Evolutionary conservation across 2,113 vertebrate genomes (phyloP).

Genomic region (Pelvicachromis taeniatus): DNA sequence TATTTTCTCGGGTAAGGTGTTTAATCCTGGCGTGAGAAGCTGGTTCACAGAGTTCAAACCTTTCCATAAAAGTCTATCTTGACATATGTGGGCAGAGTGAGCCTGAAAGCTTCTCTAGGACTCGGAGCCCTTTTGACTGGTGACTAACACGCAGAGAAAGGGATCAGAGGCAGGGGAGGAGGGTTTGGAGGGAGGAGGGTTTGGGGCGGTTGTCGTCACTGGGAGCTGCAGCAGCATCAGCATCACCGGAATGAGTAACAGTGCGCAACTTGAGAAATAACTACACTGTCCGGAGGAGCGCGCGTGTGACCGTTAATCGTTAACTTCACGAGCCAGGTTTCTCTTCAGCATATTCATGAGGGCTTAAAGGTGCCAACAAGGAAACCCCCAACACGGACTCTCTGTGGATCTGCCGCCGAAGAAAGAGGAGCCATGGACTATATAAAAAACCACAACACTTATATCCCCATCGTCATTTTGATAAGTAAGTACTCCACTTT

Average conservation of each 20-base stretch:
- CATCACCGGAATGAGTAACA: conserved; percentile 60
- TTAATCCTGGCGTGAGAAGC: not conserved
- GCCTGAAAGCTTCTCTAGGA: conserved; percentile 12
- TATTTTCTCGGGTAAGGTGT: not conserved
- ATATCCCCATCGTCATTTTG: conserved; percentile 52
- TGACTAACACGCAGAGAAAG: not conserved
- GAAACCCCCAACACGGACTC: not conserved
- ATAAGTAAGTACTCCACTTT: conserved; percentile 58
- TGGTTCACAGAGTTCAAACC: not conserved
- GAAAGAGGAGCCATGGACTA: conserved; percentile 67
- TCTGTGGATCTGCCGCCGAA: conserved; percentile 18
- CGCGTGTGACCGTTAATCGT: not conserved
- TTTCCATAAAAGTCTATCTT: not conserved
- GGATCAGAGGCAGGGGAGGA: not conserved
- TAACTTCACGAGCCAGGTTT: not conserved
- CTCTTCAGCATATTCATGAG: conserved; percentile 6
- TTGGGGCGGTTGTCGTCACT: conserved; percentile 30
- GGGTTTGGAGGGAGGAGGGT: not conserved
- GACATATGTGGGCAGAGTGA: not conserved
- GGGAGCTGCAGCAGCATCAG: conserved; percentile 65
- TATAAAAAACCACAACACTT: conserved; percentile 9
- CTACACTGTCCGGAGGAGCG: conserved; percentile 16
- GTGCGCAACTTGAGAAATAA: conserved; percentile 53
- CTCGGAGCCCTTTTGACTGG: not conserved
- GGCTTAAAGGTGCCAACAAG: conserved; percentile 29